Evolutionary conservation across 2,888 invertebrate species (phyloP).

Genomic region (Pterostichus niger): DNA sequence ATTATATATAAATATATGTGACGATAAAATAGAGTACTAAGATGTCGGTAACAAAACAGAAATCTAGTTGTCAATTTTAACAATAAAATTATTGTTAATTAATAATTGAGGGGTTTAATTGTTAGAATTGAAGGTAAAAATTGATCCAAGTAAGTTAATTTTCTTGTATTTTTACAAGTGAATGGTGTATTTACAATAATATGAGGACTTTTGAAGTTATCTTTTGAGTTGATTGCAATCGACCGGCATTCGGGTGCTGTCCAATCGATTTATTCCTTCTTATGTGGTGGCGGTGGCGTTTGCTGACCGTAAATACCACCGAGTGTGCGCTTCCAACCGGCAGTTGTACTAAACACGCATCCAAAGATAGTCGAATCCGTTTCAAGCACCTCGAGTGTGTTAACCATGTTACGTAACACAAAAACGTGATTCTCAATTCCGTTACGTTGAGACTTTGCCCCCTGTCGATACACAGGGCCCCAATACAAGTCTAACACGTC

Average conservation of each 20-base stretch:
- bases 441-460: background rate
- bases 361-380: background rate
- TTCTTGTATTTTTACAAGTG: too few relatives aligned
- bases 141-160: too few relatives aligned
- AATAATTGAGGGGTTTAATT: too few relatives aligned
- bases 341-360: background rate
- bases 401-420: conserved; percentile 1
- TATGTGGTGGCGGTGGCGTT: background rate
- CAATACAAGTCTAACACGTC: background rate
- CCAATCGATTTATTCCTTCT: conserved; percentile 1
- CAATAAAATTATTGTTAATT: too few relatives aligned
- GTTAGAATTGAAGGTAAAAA: too few relatives aligned
- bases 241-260: background rate
- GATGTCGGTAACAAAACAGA: too few relatives aligned
- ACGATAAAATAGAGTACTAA: too few relatives aligned
- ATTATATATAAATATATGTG: too few relatives aligned
- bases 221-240: background rate
- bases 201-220: background rate
- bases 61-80: too few relatives aligned
- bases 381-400: background rate
- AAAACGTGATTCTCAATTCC: conserved; percentile 6
- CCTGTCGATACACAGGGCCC: background rate
- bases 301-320: background rate
- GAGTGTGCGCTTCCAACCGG: background rate
- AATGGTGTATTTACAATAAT: too few relatives aligned